Base-by-base conservation (phyloP, 2,797 vertebrate species). In the Nothura maculosa region DNA sequence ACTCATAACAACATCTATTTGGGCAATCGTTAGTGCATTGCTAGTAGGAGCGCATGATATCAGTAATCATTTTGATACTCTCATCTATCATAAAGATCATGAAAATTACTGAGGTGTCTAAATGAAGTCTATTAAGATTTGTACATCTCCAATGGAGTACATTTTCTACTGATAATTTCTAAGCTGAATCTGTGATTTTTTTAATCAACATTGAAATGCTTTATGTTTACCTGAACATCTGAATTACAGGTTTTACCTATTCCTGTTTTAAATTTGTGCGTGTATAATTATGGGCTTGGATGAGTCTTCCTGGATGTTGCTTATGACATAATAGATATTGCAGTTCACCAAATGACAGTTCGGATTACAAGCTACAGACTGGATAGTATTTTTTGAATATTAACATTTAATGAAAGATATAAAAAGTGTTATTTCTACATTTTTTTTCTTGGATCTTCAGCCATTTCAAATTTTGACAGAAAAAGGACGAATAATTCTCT, bases 221-320 rank as follows among this genome's bases (percentile, higher is more conserved):
- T 81, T 91, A 10, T 90, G 55, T 90, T 94, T 89, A 76, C 50
- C 52, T 69, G 85, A 85, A 67, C 20, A 69, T 87, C 38, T 85
- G 77, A 94, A 73, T 50, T 87, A 13, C 73, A 91, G 20, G 36
- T 48, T 48, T 93, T 93, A 87, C 40, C 19, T 87, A 15, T 42
- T 54, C 9, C 32, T 82, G 8, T 73, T 92, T 95, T 85, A 76
- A 78, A 42, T 70, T 89, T 72, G 13, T 12, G 30, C 54, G n/a
- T 52, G 7, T 78, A 52, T 77, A 92, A 83, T 86, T 57, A 78
- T 28, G 14, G 43, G 32, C 62, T 89, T 89, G 76, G 25, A 67
- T 85, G 64, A 70, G 12, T 85, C 17, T 85, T 91, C 30, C 36
- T 85, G 73, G 78, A 81, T 81, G 40, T 12, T 78, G 62, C 80